Base-by-base conservation (phyloP, 1,140 invertebrate genomes). In the Tetraneura akinire region DNA sequence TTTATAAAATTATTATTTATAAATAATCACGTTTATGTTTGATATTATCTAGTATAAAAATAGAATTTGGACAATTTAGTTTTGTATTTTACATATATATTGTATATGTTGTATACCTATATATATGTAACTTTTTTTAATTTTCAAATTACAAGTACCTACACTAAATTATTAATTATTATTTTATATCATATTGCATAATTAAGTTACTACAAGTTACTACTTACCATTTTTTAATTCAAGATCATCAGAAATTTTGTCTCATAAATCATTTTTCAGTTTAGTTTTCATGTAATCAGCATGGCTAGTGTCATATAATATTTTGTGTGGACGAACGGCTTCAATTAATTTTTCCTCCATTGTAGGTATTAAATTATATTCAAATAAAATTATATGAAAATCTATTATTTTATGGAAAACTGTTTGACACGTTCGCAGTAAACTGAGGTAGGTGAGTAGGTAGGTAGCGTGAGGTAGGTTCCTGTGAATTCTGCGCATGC, bases 281-380 rank as follows among this genome's bases (percentile, higher is more conserved):
- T 62, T 62, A 18, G 23, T 3, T 18, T 62, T 62, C 60, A 62
- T 62, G 18, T 32, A 62, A 8, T 62, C 60, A 4, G 29, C 60
- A 64, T 66, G 29, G n/a, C 18, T 66, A 66, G 62, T 37, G 37
- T 66, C 62, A 37, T 1, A 37, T 42, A 66, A 23, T 16, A 66
- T 16, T 32, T 13, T 37, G 37, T 66, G 32, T 18, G 14, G 29
- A 16, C 60, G 23, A 14, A 64, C 26, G 62, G 29, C 62, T 66
- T 66, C 37, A n/a, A 66, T 66, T 66, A 42, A 66, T 18, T 32
- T 32, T 10, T 66, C 32, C 18, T 66, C 62, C 32, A 37, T 66
- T 14, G 62, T 42, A n/a, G n/a, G n/a, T n/a, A n/a, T n/a, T n/a
- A n/a, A n/a, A n/a, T n/a, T n/a, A n/a, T n/a, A n/a, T n/a, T n/a